Percentiles rank a stretch among this genome's conserved stretches.
Conservation (phyloP, 2,797 vertebrate genomes). For the Thripadectes ignobilis region DNA sequence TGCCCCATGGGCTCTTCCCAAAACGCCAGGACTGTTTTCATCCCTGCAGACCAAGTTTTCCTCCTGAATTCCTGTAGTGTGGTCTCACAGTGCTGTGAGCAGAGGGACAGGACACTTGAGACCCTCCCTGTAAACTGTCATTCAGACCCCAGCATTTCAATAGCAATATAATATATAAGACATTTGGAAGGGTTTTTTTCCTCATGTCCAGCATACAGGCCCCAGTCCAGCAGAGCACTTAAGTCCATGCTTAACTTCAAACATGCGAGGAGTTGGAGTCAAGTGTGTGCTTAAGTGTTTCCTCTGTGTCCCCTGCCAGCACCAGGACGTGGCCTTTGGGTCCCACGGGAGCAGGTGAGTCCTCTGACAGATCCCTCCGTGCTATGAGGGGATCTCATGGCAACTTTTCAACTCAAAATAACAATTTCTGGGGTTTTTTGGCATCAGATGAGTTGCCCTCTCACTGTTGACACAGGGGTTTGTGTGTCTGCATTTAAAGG, state of each 20-base stretch:
- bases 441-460: neutral
- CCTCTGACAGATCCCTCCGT: neutral
- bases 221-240: slow-evolving; percentile 52
- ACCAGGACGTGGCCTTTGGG: neutral
- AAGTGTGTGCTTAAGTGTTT: slow-evolving; percentile 55
- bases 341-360: slow-evolving; percentile 38
- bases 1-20: neutral
- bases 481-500: neutral
- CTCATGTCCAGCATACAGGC: neutral
- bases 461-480: rapidly evolving
- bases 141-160: neutral
- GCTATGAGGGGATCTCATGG: slow-evolving; percentile 13
- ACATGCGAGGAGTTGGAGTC: slow-evolving; percentile 10
- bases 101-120: neutral
- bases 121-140: neutral
- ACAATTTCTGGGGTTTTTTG: neutral
- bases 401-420: slow-evolving; percentile 15
- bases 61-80: rapidly evolving
- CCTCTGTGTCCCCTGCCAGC: slow-evolving; percentile 15
- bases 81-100: neutral
- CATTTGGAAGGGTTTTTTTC: neutral
- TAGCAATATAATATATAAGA: neutral
- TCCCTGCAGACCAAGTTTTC: neutral
- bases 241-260: slow-evolving; percentile 40
- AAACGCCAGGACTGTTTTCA: neutral